Evolutionary conservation across 1,140 invertebrate genomes (phyloP).

Genomic region (Drosophila pseudoobscura): DNA sequence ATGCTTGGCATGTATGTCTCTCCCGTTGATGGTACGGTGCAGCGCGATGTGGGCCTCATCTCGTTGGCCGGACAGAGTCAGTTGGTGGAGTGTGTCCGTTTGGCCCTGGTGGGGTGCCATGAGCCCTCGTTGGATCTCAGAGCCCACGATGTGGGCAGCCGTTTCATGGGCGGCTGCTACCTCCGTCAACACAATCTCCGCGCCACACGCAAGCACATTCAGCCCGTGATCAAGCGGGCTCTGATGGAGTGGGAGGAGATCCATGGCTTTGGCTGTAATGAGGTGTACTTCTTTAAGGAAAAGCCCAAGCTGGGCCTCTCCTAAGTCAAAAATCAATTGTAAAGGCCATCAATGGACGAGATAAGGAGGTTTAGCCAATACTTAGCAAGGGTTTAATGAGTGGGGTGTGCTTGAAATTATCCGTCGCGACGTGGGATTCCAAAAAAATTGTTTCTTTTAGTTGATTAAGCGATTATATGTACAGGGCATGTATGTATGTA

Average conservation of each 20-base stretch:
- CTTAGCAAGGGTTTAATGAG: conserved; percentile 21
- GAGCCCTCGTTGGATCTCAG: conserved; percentile 49
- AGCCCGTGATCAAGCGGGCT: conserved; percentile 85
- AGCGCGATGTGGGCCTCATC: conserved; percentile 85
- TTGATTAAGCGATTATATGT: conserved; percentile 27
- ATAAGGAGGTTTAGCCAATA: conserved; percentile 7
- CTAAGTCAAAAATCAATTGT: conserved; percentile 4
- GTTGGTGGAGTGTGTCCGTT: conserved; percentile 55
- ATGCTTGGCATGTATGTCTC: conserved; percentile 85
- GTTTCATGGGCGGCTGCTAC: conserved; percentile 75
- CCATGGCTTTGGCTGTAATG: conserved; percentile 50
- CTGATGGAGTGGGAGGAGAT: conserved; percentile 61
- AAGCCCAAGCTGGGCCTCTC: conserved; percentile 65
- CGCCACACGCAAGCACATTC: conserved; percentile 86
- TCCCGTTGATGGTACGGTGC: conserved; percentile 66
- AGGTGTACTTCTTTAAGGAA: conserved; percentile 67
- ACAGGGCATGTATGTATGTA: conserved; percentile 29
- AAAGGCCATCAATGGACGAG: no score
- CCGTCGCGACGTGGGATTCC: no score
- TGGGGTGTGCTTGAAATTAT: no score
- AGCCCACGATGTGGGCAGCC: conserved; percentile 35
- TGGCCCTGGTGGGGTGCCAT: conserved; percentile 33
- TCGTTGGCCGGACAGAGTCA: conserved; percentile 47
- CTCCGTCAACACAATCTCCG: conserved; percentile 85
- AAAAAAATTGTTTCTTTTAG: conserved; percentile 14